Evolutionary conservation across 2,113 vertebrate genomes (phyloP).

Genomic region (Callocephalon fimbriatum): DNA sequence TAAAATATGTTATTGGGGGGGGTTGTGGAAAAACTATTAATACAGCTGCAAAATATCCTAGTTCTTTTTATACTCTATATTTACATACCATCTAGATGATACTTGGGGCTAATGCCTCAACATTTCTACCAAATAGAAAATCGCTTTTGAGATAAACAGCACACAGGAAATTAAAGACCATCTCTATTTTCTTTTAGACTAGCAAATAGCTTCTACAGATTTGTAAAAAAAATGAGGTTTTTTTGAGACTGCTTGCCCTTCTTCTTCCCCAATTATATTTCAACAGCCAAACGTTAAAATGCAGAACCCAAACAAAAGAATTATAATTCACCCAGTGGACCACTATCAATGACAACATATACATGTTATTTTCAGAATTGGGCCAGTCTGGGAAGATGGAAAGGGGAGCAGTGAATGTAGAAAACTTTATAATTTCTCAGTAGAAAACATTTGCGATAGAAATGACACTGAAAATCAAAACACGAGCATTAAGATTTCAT

Average conservation of each 20-base stretch:
- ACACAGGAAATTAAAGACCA: neutral
- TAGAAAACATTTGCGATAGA: neutral
- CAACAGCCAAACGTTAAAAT: neutral
- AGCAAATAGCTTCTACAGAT: neutral
- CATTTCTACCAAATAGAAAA: constrained; percentile 5
- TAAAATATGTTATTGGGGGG: neutral
- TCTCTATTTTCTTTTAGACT: neutral
- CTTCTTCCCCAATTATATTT: neutral
- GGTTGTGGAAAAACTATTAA: neutral
- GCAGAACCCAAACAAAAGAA: neutral
- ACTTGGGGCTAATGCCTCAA: neutral
- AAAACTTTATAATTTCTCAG: neutral
- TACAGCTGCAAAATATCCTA: neutral
- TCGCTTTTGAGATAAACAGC: neutral
- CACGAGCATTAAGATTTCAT: neutral
- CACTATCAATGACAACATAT: neutral
- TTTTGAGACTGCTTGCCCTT: neutral
- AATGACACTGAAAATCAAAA: neutral
- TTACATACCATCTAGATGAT: neutral
- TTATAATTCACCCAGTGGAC: neutral
- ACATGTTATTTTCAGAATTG: neutral
- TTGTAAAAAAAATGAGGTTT: neutral
- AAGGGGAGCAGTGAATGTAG: neutral
- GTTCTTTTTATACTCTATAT: neutral
- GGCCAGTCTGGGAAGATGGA: neutral